Percentiles rank a stretch among this genome's conserved stretches.
Evolutionary conservation across 2,888 invertebrate species (phyloP).

Genomic region (Prosapia bicincta): DNA sequence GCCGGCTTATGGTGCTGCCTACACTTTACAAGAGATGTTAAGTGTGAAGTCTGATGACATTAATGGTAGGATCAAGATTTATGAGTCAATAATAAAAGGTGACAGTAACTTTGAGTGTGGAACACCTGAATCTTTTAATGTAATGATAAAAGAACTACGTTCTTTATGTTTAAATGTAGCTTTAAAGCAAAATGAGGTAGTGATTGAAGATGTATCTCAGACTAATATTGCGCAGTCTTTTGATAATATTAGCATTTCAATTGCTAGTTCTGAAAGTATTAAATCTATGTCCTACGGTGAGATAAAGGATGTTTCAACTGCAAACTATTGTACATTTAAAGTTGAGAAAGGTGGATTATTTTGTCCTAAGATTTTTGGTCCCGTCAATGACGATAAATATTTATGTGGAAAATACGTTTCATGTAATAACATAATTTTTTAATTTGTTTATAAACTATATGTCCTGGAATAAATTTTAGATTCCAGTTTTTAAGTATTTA

Average conservation of each 20-base stretch:
- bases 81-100: constrained; percentile 27
- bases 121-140: constrained; percentile 31
- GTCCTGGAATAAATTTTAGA: too few species aligned
- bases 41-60: constrained; percentile 31
- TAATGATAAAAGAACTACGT: constrained; percentile 24
- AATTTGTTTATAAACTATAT: too few species aligned
- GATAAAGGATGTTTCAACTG: neutral
- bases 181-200: neutral
- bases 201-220: constrained; percentile 7
- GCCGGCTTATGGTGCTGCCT: constrained; percentile 29
- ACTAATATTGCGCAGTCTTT: too few species aligned
- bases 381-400: constrained; percentile 25
- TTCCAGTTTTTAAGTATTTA: too few species aligned
- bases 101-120: constrained; percentile 11
- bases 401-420: constrained; percentile 31
- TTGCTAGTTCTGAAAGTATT: too few species aligned
- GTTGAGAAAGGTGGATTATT: constrained; percentile 26
- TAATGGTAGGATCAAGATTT: constrained; percentile 22
- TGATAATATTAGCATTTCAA: too few species aligned
- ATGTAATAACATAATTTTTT: too few species aligned
- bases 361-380: constrained; percentile 27
- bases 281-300: too few species aligned
- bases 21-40: constrained; percentile 28
- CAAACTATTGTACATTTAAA: constrained; percentile 27
- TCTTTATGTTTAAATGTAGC: constrained; percentile 18